Conservation (phyloP, 2,113 vertebrate genomes). For the Chaenocephalus aceratus region DNA sequence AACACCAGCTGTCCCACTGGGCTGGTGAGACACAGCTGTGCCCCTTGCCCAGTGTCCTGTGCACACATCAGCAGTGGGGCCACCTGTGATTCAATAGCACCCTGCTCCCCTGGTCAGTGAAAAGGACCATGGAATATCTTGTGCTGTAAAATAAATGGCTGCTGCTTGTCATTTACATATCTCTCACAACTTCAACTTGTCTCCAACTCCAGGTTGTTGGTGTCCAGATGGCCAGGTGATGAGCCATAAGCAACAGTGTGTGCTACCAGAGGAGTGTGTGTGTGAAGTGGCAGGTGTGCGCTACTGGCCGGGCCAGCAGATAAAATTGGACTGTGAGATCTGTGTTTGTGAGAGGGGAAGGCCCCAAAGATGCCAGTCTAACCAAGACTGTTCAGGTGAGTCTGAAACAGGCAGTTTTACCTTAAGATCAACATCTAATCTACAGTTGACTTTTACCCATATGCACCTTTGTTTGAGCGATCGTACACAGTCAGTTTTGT, state of each 20-base stretch:
- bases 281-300: slow-evolving; percentile 83
- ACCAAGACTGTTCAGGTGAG: slow-evolving; percentile 87
- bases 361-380: slow-evolving; percentile 82
- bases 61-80: slow-evolving; percentile 80
- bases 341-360: slow-evolving; percentile 88
- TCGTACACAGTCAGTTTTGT: slow-evolving; percentile 16
- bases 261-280: slow-evolving; percentile 83
- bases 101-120: slow-evolving; percentile 86
- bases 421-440: not conserved
- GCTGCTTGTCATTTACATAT: not conserved
- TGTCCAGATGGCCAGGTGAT: slow-evolving; percentile 86
- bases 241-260: slow-evolving; percentile 79
- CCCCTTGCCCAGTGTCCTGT: slow-evolving; percentile 89
- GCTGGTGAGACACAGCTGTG: slow-evolving; percentile 81
- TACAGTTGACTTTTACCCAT: not conserved
- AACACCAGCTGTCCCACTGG: slow-evolving; percentile 83
- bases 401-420: not conserved
- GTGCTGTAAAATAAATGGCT: not conserved
- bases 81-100: slow-evolving; percentile 61
- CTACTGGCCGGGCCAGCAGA: slow-evolving; percentile 83
- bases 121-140: not conserved
- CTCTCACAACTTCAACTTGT: not conserved
- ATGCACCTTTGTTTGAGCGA: not conserved
- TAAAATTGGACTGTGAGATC: slow-evolving; percentile 87
- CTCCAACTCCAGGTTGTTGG: slow-evolving; percentile 87